Evolutionary conservation across 2,888 invertebrate species (phyloP), one percentile per base, ranked within the genome.

Genomic region (Leptopterna dolabrata): DNA sequence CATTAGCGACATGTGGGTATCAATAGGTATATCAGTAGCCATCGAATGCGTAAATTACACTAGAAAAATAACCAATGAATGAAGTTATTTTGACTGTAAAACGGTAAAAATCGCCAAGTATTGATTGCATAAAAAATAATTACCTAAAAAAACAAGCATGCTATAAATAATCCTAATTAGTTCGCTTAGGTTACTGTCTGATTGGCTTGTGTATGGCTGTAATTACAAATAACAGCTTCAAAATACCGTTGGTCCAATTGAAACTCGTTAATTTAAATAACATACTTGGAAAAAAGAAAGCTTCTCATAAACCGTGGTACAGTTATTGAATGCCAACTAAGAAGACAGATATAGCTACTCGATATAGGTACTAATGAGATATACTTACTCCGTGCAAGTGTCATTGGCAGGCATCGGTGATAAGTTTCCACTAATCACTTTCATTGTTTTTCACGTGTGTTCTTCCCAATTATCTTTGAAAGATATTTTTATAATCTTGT

Each of bases 191-290:
- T 63, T 24, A 63, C 24, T 63, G 63, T 27, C 63, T 27, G 63
- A 78, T 76, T 80, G 87, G 87, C 80, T 87, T 87, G 80, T 87
- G 87, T 81, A 87, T 87, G 81, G 87, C 81, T 87, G 87, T 27
- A 63, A 30, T 16, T 24, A 71, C 63, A 14, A 81, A 70, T 41
- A 51, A 47, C 0, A 45, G 51, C 55, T 47, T 81, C 47, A 70
- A 83, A 45, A 6, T 16, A 30, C 76, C 47, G n/a, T 51, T 16
- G 13, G n/a, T 13, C 47, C 13, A 14, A 4, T 47, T 14, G 1
- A 47, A 9, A 4, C 13, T 47, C 63, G 0, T 24, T 19, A 63
- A 9, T 3, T 47, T 11, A 36, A 36, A 19, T 16, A 41, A 24
- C 41, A 19, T 47, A 47, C 47, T 13, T 47, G 16, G 47, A 13